A percentile compares a stretch with the other conserved stretches of the same genome.
These are phyloP conservation scores for Poeciliopsis retropinna DNA, from an alignment of 2,113 vertebrate species.

Conservation along the genomic window DNA sequence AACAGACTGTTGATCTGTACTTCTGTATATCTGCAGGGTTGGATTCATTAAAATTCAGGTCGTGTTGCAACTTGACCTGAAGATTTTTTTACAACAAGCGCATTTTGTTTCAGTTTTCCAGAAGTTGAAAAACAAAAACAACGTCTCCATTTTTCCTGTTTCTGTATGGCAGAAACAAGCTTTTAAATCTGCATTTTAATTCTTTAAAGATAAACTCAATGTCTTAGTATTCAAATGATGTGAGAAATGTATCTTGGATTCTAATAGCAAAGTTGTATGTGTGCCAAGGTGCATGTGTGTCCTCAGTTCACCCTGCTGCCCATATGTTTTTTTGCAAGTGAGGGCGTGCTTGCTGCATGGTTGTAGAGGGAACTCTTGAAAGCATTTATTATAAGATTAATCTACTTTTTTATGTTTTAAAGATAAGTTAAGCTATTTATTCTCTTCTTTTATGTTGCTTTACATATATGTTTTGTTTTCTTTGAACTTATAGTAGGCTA, in stretches of 20 bases:
- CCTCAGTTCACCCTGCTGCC: slow-evolving; percentile 81
- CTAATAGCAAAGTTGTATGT: slow-evolving; percentile 81
- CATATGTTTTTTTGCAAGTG: slow-evolving; percentile 83
- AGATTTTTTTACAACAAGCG: slow-evolving; percentile 5
- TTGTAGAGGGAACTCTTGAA: slow-evolving; percentile 63
- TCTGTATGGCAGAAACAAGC: slow-evolving; percentile 26
- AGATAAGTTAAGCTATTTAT: not conserved
- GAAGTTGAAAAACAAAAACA: not conserved
- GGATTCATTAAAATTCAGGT: slow-evolving; percentile 35
- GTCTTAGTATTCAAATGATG: slow-evolving; percentile 76
- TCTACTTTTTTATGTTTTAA: not conserved
- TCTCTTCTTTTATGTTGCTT: not conserved
- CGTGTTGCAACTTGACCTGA: slow-evolving; percentile 29
- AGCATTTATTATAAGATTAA: slow-evolving; percentile 17
- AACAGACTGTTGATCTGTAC: slow-evolving; percentile 35
- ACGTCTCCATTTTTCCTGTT: not conserved
- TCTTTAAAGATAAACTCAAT: slow-evolving; percentile 66
- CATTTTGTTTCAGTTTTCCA: slow-evolving; percentile 2
- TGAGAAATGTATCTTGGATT: slow-evolving; percentile 83
- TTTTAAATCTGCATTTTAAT: slow-evolving; percentile 42
- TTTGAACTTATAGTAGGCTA: not conserved
- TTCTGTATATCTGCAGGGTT: slow-evolving; percentile 26
- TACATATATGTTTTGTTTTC: not conserved
- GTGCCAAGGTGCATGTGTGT: slow-evolving; percentile 83
- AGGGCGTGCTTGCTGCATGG: slow-evolving; percentile 74